Evolutionary conservation across 1,140 invertebrate species (phyloP).

Genomic region (Zaprionus ornatus): DNA sequence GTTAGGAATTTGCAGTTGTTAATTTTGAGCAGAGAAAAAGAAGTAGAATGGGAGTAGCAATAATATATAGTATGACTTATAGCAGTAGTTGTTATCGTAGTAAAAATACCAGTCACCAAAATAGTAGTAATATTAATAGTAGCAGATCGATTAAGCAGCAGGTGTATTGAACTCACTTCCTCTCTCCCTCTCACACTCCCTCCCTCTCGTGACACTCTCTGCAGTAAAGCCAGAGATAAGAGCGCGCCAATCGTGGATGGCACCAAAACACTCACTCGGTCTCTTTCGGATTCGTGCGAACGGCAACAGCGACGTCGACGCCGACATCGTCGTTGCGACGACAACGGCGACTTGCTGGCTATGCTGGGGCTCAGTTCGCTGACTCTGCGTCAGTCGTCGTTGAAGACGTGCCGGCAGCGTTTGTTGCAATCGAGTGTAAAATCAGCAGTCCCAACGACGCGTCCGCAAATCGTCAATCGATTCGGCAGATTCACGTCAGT

Average conservation of each 20-base stretch:
- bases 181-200: background rate
- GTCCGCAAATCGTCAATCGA: slow-evolving; percentile 34
- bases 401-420: slow-evolving; percentile 64
- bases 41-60: background rate
- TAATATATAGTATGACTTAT: background rate
- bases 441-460: slow-evolving; percentile 20
- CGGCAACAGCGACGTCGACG: slow-evolving; percentile 45
- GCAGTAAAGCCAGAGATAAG: slow-evolving; percentile 12
- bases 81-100: background rate
- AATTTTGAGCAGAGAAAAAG: background rate
- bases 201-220: slow-evolving; percentile 27
- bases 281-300: background rate
- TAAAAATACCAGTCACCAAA: background rate
- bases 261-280: background rate
- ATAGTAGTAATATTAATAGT: background rate
- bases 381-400: slow-evolving; percentile 50
- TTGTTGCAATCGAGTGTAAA: slow-evolving; percentile 47
- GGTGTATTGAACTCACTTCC: slow-evolving; percentile 14
- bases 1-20: background rate
- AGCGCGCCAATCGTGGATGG: slow-evolving; percentile 3
- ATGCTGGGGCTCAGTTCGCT: slow-evolving; percentile 29
- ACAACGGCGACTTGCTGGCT: slow-evolving; percentile 65
- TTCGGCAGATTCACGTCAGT: slow-evolving; percentile 45
- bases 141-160: background rate
- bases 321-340: slow-evolving; percentile 2